Evolutionary conservation across 2,888 invertebrate genomes (phyloP).

Genomic region (Rhingia rostrata): DNA sequence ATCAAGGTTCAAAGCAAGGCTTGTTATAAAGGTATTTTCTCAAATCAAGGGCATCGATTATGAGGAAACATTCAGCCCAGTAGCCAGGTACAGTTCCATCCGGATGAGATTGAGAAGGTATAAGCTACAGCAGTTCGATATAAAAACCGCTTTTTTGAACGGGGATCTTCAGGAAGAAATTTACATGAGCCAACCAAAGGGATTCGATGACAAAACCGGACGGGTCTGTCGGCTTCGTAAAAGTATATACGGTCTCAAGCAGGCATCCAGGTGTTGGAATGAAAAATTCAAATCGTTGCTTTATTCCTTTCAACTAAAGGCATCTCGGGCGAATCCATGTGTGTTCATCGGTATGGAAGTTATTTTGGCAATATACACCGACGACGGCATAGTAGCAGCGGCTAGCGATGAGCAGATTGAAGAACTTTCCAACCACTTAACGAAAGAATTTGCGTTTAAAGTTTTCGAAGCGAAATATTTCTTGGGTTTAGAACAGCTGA

Average conservation of each 20-base stretch:
- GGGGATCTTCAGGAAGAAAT: conserved; percentile 56
- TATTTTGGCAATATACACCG: conserved; percentile 76
- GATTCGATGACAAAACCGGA: conserved; percentile 68
- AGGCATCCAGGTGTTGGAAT: conserved; percentile 76
- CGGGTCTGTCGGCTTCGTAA: conserved; percentile 72
- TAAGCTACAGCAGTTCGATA: conserved; percentile 61
- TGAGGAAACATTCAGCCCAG: conserved; percentile 78
- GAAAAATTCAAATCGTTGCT: conserved; percentile 74
- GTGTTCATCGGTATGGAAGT: conserved; percentile 62
- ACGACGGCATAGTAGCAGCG: conserved; percentile 74
- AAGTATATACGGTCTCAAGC: conserved; percentile 76
- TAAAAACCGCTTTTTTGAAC: conserved; percentile 67
- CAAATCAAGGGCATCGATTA: conserved; percentile 77
- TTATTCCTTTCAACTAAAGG: conserved; percentile 69
- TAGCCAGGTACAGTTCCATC: conserved; percentile 75
- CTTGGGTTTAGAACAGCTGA: conserved; percentile 28
- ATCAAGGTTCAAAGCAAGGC: conserved; percentile 76
- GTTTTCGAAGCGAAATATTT: conserved; percentile 37
- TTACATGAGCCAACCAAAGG: conserved; percentile 64
- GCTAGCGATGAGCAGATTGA: conserved; percentile 28
- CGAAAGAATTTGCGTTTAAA: neutral
- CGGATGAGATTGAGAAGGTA: conserved; percentile 54
- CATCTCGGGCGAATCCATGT: conserved; percentile 76
- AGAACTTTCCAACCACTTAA: conserved; percentile 32
- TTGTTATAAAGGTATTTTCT: conserved; percentile 77